Base-by-base conservation (phyloP, 2,797 vertebrate genomes). In the Peromyscus eremicus region DNA sequence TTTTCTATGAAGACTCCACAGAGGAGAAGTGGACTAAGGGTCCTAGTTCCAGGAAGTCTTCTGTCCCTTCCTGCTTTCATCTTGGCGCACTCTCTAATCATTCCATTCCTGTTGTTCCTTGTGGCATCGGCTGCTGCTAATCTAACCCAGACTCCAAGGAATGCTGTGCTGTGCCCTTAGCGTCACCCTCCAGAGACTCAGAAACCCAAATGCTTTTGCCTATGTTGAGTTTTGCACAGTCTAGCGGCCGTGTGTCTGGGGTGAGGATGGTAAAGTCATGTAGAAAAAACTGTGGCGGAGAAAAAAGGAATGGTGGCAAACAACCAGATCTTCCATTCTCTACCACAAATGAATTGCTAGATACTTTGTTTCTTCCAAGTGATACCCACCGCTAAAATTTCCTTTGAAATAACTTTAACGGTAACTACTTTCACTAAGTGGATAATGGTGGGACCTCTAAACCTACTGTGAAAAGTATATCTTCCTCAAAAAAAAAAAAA, bases 41-140 rank as follows among this genome's bases (percentile, higher is more conserved):
- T 43, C 3, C 52, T 95, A 17, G 9, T 57, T 83, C 11, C 3
- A 80, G 46, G 55, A 98, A 97, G 97, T 64, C 27, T 82, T 92
- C 85, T 66, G 8, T 89, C 25, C 73, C 95, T 83, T 83, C 21
- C 77, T 96, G 79, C 55, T 91, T 98, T 95, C 17, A 93, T 94
- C 97, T 93, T 81, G 14, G 92, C 75, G 64, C 55, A 79, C n/a
- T 96, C 37, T 88, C 6, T 70, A 17, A 13, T 11, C 6, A 37
- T 21, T 7, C 27, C 23, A 14, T 60, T 8, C 40, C 49, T 40
- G 7, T 49, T 49, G 13, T 79, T 37, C 21, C 49, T 66, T n/a
- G 27, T 27, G 32, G 4, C 7, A 12, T 62, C 40, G 23, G 40
- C 25, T 77, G 37, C 40, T 52, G 43, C 49, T 62, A 49, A 21